A percentile compares a stretch with the other conserved stretches of the same genome.
These are phyloP conservation scores for Dicerorhinus sumatrensis DNA, from an alignment of 2,113 vertebrate genomes.

Conservation along the genomic window DNA sequence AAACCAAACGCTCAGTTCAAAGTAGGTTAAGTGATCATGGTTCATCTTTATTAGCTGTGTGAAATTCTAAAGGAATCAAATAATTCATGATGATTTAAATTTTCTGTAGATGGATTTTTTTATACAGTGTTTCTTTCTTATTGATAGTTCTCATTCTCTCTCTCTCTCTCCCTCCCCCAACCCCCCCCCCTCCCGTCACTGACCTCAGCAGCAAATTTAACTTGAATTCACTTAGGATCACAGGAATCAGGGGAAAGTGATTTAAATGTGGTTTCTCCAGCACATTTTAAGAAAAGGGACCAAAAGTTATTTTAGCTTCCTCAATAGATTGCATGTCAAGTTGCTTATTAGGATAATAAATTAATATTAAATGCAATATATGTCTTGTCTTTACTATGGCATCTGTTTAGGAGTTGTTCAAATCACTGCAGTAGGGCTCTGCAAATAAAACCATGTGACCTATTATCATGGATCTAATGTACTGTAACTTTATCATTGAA, in stretches of 20 bases:
- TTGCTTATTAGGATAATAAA: conserved; percentile 88
- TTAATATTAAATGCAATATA: conserved; percentile 86
- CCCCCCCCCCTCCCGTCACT: conserved; percentile 2
- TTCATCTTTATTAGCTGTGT: conserved; percentile 81
- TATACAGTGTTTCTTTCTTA: conserved; percentile 80
- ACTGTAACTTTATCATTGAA: conserved; percentile 88
- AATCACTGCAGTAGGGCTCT: conserved; percentile 89
- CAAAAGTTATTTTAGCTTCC: conserved; percentile 88
- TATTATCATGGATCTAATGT: conserved; percentile 87
- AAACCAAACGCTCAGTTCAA: conserved; percentile 83
- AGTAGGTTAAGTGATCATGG: conserved; percentile 77
- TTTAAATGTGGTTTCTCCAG: conserved; percentile 86
- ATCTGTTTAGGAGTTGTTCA: conserved; percentile 88
- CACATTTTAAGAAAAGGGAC: conserved; percentile 89
- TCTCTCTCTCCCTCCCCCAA: no score
- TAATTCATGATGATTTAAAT: conserved; percentile 81
- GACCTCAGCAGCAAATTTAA: conserved; percentile 81
- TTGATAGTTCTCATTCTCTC: conserved; percentile 63
- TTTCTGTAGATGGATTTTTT: conserved; percentile 77
- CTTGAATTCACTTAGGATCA: conserved; percentile 87
- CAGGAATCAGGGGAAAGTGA: conserved; percentile 84
- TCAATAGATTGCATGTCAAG: conserved; percentile 87
- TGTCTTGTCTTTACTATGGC: conserved; percentile 87
- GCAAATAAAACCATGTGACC: conserved; percentile 85
- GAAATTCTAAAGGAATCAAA: conserved; percentile 83